A percentile compares a stretch with the other conserved stretches of the same genome.
These are phyloP conservation scores for Cyprinodon brontotheroides DNA, from an alignment of 2,113 vertebrate genomes.

Conservation along the genomic window DNA sequence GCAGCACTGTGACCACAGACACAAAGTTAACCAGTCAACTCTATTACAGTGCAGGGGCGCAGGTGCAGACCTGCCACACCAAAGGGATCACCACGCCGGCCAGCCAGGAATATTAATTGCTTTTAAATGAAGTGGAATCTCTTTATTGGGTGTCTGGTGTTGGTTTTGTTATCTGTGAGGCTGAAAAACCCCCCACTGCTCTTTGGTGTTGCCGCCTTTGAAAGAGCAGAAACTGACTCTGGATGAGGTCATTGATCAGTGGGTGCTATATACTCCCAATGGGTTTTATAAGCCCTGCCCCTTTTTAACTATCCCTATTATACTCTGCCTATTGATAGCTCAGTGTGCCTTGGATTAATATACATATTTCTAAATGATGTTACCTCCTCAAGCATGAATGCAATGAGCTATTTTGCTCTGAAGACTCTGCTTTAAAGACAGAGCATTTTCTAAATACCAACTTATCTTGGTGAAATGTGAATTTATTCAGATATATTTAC, in stretches of 20 bases:
- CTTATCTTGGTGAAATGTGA: neutral
- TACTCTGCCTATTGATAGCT: constrained; percentile 60
- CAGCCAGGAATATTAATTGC: constrained; percentile 85
- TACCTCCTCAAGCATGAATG: constrained; percentile 42
- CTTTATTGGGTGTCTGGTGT: constrained; percentile 86
- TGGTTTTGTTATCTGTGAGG: constrained; percentile 81
- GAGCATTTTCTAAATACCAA: neutral
- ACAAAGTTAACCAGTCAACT: constrained; percentile 85
- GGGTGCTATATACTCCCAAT: constrained; percentile 73
- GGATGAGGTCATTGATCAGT: constrained; percentile 80
- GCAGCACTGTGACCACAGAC: constrained; percentile 75
- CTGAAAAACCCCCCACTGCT: constrained; percentile 74
- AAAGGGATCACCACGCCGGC: constrained; percentile 78
- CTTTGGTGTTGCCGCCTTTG: constrained; percentile 83
- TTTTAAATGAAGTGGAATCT: constrained; percentile 87
- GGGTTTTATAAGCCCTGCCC: constrained; percentile 74
- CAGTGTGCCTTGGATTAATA: constrained; percentile 63
- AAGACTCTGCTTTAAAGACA: neutral
- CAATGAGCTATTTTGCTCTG: neutral
- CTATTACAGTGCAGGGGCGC: constrained; percentile 80
- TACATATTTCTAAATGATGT: constrained; percentile 72
- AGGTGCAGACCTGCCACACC: constrained; percentile 83
- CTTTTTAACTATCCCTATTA: constrained; percentile 77
- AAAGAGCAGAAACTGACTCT: constrained; percentile 77
- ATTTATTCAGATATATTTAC: neutral